phyloP scores from a whole-genome alignment of 2,797 vertebrate genomes.

The Etheostoma nigrum region DNA sequence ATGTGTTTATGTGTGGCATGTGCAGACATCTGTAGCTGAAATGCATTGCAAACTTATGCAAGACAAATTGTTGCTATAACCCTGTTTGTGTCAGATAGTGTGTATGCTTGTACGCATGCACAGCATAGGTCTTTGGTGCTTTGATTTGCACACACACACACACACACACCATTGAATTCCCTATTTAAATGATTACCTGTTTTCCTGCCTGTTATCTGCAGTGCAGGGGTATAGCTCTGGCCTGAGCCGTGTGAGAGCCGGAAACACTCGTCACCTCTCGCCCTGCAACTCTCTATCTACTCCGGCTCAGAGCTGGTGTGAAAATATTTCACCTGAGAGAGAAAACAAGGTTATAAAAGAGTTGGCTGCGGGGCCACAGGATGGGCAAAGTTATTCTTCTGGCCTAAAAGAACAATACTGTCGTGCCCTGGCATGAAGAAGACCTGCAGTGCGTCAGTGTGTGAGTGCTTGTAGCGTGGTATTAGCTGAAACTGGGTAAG shows the following conservation, averaged over 20 bases:
- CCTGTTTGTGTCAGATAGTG: slow-evolving; percentile 29
- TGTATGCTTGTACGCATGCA: slow-evolving; percentile 13
- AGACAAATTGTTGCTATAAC: slow-evolving; percentile 24
- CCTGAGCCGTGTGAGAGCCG: slow-evolving; percentile 40
- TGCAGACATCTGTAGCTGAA: slow-evolving; percentile 10
- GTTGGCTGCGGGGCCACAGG: slow-evolving; percentile 59
- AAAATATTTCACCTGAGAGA: slow-evolving; percentile 72
- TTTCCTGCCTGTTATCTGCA: slow-evolving; percentile 68
- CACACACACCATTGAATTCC: slow-evolving; percentile 27
- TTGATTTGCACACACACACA: slow-evolving; percentile 35
- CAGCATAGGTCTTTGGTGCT: slow-evolving; percentile 38
- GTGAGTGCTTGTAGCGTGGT: neutral
- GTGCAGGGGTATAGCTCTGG: slow-evolving; percentile 15
- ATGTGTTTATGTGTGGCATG: neutral
- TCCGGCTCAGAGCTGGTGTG: slow-evolving; percentile 65
- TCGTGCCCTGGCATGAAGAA: slow-evolving; percentile 30
- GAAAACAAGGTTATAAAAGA: slow-evolving; percentile 73
- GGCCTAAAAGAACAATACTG: slow-evolving; percentile 69
- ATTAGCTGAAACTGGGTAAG: slow-evolving; percentile 20
- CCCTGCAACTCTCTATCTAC: slow-evolving; percentile 62
- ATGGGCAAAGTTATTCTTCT: slow-evolving; percentile 67
- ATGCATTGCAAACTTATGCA: neutral
- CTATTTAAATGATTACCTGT: slow-evolving; percentile 60
- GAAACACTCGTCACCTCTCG: slow-evolving; percentile 69
- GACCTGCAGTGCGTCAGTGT: neutral